Conservation (phyloP, 2,888 invertebrate genomes). For the Tholera decimalis region DNA sequence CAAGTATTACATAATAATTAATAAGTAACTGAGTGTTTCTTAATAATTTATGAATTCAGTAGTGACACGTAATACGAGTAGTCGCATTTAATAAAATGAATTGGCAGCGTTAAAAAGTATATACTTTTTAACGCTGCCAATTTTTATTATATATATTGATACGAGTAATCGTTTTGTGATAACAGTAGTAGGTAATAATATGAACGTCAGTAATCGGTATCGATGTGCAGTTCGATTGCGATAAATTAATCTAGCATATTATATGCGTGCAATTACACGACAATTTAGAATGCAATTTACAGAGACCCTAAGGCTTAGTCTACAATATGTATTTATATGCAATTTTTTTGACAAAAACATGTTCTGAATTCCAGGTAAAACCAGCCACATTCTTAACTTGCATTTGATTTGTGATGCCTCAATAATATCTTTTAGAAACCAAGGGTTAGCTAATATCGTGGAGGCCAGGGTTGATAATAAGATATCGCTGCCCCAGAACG, state of each 20-base stretch:
- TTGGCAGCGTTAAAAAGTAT: background rate
- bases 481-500: too few species aligned
- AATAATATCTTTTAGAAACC: too few species aligned
- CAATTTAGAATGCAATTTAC: background rate
- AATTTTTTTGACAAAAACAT: too few species aligned
- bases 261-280: background rate
- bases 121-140: too few species aligned
- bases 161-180: slow-evolving; percentile 19
- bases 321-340: too few species aligned
- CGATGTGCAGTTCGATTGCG: slow-evolving; percentile 7
- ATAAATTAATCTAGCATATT: slow-evolving; percentile 18
- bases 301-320: background rate
- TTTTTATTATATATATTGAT: slow-evolving; percentile 6
- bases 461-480: background rate
- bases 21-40: background rate
- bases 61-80: slow-evolving; percentile 22
- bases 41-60: background rate
- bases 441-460: background rate
- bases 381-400: too few species aligned
- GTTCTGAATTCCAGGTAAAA: too few species aligned
- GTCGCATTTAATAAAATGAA: slow-evolving; percentile 5
- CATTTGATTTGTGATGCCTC: background rate
- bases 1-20: background rate
- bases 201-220: slow-evolving; percentile 28
- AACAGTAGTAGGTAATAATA: background rate